Base-by-base conservation (phyloP, 2,113 vertebrate genomes). In the Percina caprodes region DNA sequence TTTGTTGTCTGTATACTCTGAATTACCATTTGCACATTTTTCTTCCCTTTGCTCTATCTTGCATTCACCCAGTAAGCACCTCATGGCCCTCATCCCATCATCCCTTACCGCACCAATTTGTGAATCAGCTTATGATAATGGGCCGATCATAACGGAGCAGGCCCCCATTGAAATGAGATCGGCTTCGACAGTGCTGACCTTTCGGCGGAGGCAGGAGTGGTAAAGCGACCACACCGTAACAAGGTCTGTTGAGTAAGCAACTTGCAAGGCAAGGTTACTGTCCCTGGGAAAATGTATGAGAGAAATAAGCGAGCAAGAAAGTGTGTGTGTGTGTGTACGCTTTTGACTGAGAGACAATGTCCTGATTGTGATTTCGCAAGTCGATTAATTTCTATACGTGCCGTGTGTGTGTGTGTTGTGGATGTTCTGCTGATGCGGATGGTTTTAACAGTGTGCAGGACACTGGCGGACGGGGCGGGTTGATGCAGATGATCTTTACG, bases 201-300 rank as follows among this genome's bases (percentile, higher is more conserved):
- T 96, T 94, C 78, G 23, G 79, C 51, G 18, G 74, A 70, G 87
- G 83, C 82, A 66, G 82, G 72, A 80, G 83, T 54, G 78, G 86
- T 94, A 93, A 93, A 92, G 80, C 56, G 74, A 87, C 77, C 33
- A 24, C 81, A 21, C 91, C 77, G 86, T 95, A 94, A 94, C 93
- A 92, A 93, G 93, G 90, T 93, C 92, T 95, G 94, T 94, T 92
- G 94, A 94, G 95, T 94, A 96, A 96, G 95, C 94, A 95, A 93
- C 92, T 94, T 94, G 83, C 89, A 92, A 89, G 90, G 82, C 90
- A 92, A 92, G 90, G 92, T 94, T 93, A 93, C 84, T 73, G 88
- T 84, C 84, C 80, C 74, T 78, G 79, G 85, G 51, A 74, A 49
- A 56, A 69, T 0, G 70, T 30, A 8, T 16, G 21, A 48, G 65